Base-by-base conservation (phyloP, 1,140 invertebrate species). In the Drosophila aff. region DNA sequence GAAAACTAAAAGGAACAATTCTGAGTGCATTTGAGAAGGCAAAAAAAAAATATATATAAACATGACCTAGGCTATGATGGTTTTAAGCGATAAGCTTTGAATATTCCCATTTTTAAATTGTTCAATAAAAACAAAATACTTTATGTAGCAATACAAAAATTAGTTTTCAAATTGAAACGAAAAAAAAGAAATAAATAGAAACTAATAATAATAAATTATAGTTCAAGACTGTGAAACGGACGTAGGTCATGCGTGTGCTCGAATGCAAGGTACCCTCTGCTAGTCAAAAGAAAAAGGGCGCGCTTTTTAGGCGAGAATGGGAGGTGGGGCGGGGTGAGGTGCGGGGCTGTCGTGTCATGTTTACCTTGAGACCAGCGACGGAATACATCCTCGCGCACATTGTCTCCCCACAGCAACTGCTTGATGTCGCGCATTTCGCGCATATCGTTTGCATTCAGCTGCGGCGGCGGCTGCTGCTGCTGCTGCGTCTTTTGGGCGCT, bases 301-400 rank as follows among this genome's bases (percentile, higher is more conserved):
- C 82, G 78, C 65, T 60, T 81, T 81, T 65, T 38, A 21, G 49
- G 18, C 57, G n/a, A 60, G 59, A 21, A 33, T 40, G 36, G 33
- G 40, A 26, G 33, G 38, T 52, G 74, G 74, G 38, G 13, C 43
- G n/a, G 18, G n/a, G 18, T 21, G n/a, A 4, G n/a, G 43, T 6
- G 11, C 18, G 36, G 33, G 18, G 49, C 13, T 23, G 33, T 58
- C 36, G 26, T 46, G 46, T 44, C 11, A 26, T 60, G 59, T 55
- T 91, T 94, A 97, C 96, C 96, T 95, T 98, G 97, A 60, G 97
- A 96, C 97, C 97, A 98, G 92, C 97, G 94, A 78, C 95, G 94
- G 92, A 98, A 98, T 65, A 98, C 96, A 82, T 98, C 97, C 77
- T 96, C 95, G 91, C 97, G 97, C 41, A 98, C 95, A 85, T 94